These are phyloP conservation scores for Ectemnius cavifrons DNA, from an alignment of 2,888 invertebrate species.

Conservation along the genomic window DNA sequence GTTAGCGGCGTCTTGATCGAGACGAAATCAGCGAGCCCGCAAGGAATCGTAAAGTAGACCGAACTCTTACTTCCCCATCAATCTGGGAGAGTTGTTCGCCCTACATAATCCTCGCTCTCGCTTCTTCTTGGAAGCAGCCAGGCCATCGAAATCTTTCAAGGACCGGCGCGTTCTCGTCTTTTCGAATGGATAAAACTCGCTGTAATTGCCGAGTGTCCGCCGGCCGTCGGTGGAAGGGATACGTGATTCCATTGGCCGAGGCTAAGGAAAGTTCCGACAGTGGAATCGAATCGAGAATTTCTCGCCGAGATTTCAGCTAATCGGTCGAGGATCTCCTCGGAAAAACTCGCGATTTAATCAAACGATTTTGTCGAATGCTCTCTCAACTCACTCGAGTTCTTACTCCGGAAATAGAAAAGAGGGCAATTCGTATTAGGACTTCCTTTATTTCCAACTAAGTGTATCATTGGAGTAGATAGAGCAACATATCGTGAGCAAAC, in stretches of 20 bases:
- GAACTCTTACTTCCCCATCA: constrained; percentile 20
- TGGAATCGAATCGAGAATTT: neutral
- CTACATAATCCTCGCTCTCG: constrained; percentile 27
- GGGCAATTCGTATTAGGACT: too few relatives aligned
- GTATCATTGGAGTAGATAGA: too few relatives aligned
- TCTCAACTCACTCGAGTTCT: too few relatives aligned
- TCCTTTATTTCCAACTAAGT: too few relatives aligned
- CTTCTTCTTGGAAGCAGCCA: neutral
- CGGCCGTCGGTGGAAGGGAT: neutral
- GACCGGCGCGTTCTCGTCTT: neutral
- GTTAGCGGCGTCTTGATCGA: too few relatives aligned
- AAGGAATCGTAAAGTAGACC: neutral
- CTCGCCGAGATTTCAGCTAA: constrained; percentile 4
- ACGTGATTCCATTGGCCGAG: constrained; percentile 3
- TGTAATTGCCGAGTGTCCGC: neutral
- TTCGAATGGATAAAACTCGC: constrained; percentile 1
- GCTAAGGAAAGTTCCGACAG: neutral
- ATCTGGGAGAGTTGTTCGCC: constrained; percentile 25
- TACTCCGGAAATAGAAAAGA: too few relatives aligned
- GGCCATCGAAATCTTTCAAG: constrained; percentile 1
- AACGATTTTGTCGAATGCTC: neutral
- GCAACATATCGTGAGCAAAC: too few relatives aligned
- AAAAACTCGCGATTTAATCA: constrained; percentile 2
- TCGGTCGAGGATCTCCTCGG: neutral
- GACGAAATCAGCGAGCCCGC: too few relatives aligned